A percentile compares a stretch with the other conserved stretches of the same genome.
Evolutionary conservation across 2,888 invertebrate genomes (phyloP).

Genomic region (Tetramorium bicarinatum): DNA sequence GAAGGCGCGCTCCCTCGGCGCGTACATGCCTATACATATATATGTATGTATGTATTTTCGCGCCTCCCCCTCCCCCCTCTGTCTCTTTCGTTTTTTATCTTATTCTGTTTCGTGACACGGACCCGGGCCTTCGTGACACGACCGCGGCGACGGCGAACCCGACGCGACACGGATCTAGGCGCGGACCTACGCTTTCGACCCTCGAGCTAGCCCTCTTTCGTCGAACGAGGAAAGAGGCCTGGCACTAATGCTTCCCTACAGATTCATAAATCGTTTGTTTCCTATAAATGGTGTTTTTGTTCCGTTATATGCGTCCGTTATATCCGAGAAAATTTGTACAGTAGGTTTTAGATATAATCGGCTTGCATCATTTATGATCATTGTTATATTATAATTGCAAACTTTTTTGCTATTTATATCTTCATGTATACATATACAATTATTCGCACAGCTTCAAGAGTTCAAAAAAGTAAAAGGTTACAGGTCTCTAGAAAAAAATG

Average conservation of each 20-base stretch:
- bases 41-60: not conserved
- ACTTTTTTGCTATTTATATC: not conserved
- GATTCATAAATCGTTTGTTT: not conserved
- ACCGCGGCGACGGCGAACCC: not conserved
- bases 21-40: not conserved
- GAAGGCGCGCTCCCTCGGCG: conserved; percentile 30
- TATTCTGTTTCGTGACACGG: conserved; percentile 29
- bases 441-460: no score
- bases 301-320: no score
- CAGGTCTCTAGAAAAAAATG: no score
- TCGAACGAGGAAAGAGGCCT: not conserved
- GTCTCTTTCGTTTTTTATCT: conserved; percentile 29
- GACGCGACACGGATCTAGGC: conserved; percentile 19
- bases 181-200: not conserved
- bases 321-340: not conserved
- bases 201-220: conserved; percentile 2
- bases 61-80: conserved; percentile 19
- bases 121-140: conserved; percentile 29
- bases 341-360: no score
- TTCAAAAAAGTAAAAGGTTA: no score
- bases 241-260: not conserved
- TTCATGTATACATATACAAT: no score
- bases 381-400: not conserved
- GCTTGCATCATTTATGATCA: not conserved
- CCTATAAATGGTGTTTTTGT: not conserved